These are phyloP conservation scores for Lithosia quadra DNA, from an alignment of 2,888 invertebrate genomes.

Conservation along the genomic window DNA sequence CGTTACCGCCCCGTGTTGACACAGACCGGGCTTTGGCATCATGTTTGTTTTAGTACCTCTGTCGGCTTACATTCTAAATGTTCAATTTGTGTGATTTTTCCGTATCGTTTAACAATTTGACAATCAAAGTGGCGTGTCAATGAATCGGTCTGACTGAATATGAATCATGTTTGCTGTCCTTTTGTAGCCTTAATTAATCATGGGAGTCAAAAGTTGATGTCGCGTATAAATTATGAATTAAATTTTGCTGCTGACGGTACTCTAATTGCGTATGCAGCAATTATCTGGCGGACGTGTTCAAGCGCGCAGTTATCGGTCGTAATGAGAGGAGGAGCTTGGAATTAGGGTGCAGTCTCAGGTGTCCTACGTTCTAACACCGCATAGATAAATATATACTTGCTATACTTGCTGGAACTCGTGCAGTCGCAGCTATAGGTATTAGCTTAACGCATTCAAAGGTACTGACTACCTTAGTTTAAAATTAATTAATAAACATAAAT, in stretches of 20 bases:
- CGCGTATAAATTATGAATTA: conserved; percentile 51
- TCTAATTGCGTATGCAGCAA: conserved; percentile 75
- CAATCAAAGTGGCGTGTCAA: conserved; percentile 58
- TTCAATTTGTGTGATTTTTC: conserved; percentile 57
- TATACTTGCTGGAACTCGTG: conserved; percentile 35
- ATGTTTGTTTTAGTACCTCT: conserved; percentile 57
- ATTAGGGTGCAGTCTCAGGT: conserved; percentile 69
- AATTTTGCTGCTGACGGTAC: conserved; percentile 66
- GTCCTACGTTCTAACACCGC: conserved; percentile 50
- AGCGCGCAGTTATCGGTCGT: conserved; percentile 64
- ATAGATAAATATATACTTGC: conserved; percentile 41
- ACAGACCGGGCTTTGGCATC: conserved; percentile 43
- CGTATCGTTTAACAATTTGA: conserved; percentile 55
- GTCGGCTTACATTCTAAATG: conserved; percentile 41
- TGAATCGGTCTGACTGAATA: conserved; percentile 61
- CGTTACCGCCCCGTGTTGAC: conserved; percentile 68
- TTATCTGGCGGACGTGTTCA: conserved; percentile 72
- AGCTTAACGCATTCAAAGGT: no score
- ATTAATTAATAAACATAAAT: no score
- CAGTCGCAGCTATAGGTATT: no score
- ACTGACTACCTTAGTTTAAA: no score
- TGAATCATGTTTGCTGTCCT: conserved; percentile 71
- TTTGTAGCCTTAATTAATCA: conserved; percentile 77
- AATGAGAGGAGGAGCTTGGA: conserved; percentile 59
- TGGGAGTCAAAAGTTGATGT: conserved; percentile 42